phyloP scores from a whole-genome alignment of 2,797 vertebrate genomes.

The Zonotrichia albicollis region DNA sequence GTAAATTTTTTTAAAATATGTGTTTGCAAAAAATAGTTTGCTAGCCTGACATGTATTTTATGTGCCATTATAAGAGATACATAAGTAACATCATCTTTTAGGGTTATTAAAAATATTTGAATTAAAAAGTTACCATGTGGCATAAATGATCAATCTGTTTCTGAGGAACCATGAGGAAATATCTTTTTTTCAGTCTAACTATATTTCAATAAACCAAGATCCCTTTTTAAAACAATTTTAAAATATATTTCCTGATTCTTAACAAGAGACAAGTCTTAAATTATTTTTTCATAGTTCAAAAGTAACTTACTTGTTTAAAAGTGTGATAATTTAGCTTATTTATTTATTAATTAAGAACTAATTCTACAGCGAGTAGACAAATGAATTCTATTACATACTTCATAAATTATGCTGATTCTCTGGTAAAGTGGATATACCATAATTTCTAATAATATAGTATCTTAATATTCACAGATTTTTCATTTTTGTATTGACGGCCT shows the following conservation, averaged over 20 bases:
- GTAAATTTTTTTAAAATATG: rapidly evolving
- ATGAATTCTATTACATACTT: background rate
- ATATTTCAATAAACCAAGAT: background rate
- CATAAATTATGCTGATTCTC: background rate
- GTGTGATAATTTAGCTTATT: background rate
- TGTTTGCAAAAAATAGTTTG: background rate
- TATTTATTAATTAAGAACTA: background rate
- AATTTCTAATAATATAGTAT: background rate
- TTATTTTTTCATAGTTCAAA: background rate
- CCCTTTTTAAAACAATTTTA: background rate
- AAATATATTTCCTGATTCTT: background rate
- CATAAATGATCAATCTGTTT: background rate
- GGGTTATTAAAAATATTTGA: background rate
- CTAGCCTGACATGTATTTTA: background rate
- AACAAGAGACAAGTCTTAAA: background rate
- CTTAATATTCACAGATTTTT: background rate
- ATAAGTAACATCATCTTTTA: background rate
- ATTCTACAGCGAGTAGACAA: background rate
- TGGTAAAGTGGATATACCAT: background rate
- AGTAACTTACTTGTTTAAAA: background rate
- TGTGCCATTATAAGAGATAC: background rate
- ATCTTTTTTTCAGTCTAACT: background rate
- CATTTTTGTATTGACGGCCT: background rate
- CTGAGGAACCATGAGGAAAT: background rate
- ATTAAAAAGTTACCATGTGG: background rate